Evolutionary conservation across 2,888 invertebrate genomes (phyloP).

Genomic region (Andrena bicolor): DNA sequence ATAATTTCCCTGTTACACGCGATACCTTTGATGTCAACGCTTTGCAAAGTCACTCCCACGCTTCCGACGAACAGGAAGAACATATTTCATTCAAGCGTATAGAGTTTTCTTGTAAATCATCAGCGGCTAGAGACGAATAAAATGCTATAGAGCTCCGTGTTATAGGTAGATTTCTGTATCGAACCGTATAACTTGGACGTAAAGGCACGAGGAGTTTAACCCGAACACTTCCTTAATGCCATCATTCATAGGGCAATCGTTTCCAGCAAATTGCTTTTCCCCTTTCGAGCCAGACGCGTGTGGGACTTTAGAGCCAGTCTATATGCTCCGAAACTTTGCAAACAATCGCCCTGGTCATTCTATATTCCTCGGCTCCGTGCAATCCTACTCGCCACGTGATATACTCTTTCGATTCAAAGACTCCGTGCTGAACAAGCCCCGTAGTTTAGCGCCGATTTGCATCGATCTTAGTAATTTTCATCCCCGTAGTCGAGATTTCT

Average conservation of each 20-base stretch:
- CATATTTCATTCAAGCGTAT: background rate
- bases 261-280: background rate
- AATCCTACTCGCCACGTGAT: too few relatives aligned
- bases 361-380: too few relatives aligned
- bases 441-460: too few relatives aligned
- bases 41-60: background rate
- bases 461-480: too few relatives aligned
- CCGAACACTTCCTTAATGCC: too few relatives aligned
- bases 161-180: background rate
- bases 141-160: background rate
- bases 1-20: slow-evolving; percentile 7
- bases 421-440: too few relatives aligned
- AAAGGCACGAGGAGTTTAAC: background rate
- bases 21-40: slow-evolving; percentile 9
- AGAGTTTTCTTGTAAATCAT: background rate
- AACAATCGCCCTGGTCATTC: too few relatives aligned
- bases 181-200: background rate
- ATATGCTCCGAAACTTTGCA: too few relatives aligned
- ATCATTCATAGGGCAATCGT: too few relatives aligned
- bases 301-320: background rate
- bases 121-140: background rate
- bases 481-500: background rate
- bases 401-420: too few relatives aligned
- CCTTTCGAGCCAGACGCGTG: background rate
- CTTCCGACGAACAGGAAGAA: background rate